Percentiles rank a stretch among this genome's conserved stretches.
Evolutionary conservation across 2,113 vertebrate genomes (phyloP).

Genomic region (Perca schrenkii): DNA sequence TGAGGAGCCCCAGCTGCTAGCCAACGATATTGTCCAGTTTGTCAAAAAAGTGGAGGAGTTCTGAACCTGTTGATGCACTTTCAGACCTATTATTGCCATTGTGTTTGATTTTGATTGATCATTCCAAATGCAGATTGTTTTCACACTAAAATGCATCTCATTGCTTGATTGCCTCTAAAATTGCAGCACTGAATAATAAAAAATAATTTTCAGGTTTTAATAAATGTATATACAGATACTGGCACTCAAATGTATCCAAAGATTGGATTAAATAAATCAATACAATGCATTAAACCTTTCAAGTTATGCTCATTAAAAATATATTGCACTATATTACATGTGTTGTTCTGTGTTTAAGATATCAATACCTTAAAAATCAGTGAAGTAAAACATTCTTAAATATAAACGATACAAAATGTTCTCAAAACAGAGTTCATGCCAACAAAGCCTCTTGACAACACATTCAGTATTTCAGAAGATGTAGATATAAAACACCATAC

Average conservation of each 20-base stretch:
- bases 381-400: constrained; percentile 33
- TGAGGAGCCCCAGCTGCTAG: constrained; percentile 88
- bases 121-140: background rate
- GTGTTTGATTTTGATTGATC: background rate
- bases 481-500: background rate
- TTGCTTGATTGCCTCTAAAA: constrained; percentile 4
- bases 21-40: constrained; percentile 86
- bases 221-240: constrained; percentile 20
- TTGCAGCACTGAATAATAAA: background rate
- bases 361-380: background rate
- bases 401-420: constrained; percentile 8
- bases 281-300: constrained; percentile 13
- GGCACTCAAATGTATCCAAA: background rate
- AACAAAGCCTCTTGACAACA: background rate
- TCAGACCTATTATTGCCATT: constrained; percentile 3
- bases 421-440: background rate
- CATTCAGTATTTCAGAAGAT: background rate
- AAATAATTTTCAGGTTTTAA: constrained; percentile 20
- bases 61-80: constrained; percentile 15
- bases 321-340: constrained; percentile 45
- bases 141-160: background rate
- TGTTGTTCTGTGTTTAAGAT: constrained; percentile 27
- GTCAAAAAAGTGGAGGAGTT: constrained; percentile 86
- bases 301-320: constrained; percentile 48
- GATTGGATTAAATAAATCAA: constrained; percentile 15